A percentile compares a stretch with the other conserved stretches of the same genome.
Conservation (phyloP, 1,140 invertebrate genomes). For the Anoplolepis gracilipes region DNA sequence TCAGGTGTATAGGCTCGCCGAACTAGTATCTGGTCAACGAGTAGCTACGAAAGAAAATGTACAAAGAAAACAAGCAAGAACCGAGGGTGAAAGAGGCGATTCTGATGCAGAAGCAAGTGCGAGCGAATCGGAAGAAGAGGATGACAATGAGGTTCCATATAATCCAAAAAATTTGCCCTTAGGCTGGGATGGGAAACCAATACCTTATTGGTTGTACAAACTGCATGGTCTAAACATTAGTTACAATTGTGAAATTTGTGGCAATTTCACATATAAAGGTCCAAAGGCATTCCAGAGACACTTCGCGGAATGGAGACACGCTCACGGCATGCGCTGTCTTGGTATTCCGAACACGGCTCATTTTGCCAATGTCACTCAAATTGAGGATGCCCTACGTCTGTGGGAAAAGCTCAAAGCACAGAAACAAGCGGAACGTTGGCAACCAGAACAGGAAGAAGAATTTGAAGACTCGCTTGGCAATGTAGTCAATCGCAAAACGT, state of each 20-base stretch:
- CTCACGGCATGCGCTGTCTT: constrained; percentile 99
- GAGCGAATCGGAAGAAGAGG: constrained; percentile 94
- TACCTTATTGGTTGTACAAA: constrained; percentile 99
- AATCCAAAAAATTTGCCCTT: constrained; percentile 99
- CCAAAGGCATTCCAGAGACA: constrained; percentile 99
- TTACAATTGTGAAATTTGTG: constrained; percentile 99
- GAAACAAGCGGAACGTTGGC: constrained; percentile 98
- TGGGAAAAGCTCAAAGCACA: constrained; percentile 99
- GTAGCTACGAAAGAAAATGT: constrained; percentile 98
- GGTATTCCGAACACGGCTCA: constrained; percentile 99
- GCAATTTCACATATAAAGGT: constrained; percentile 99
- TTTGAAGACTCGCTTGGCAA: constrained; percentile 99
- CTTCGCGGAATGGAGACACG: constrained; percentile 99
- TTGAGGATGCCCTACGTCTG: constrained; percentile 99
- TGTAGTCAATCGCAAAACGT: constrained; percentile 99
- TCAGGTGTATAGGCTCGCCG: constrained; percentile 95
- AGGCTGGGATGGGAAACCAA: constrained; percentile 99
- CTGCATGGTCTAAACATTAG: constrained; percentile 99
- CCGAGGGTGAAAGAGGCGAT: constrained; percentile 97
- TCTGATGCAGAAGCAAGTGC: constrained; percentile 96
- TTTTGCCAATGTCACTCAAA: constrained; percentile 99
- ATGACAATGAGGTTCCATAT: constrained; percentile 98
- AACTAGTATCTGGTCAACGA: constrained; percentile 93
- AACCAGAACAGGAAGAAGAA: constrained; percentile 98
- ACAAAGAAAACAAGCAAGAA: constrained; percentile 98